phyloP scores from a whole-genome alignment of 1,140 invertebrate genomes.

The Procambarus virginalis region DNA sequence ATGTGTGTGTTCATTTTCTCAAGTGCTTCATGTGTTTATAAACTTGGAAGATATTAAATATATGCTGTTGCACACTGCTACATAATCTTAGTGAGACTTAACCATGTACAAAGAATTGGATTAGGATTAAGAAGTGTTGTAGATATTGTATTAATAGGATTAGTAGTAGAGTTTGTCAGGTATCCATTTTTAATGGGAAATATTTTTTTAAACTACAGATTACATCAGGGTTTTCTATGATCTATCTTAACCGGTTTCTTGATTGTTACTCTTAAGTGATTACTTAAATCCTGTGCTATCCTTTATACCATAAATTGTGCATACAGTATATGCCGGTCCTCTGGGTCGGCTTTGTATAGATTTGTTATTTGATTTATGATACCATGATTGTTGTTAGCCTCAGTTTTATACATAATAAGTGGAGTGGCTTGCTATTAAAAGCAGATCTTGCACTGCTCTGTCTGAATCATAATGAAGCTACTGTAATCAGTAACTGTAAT shows the following conservation, averaged over 20 bases:
- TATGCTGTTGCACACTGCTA: not conserved
- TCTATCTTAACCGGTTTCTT: not conserved
- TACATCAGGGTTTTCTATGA: slow-evolving; percentile 10
- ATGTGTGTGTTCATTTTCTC: not conserved
- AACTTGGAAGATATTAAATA: not conserved
- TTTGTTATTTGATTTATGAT: not conserved
- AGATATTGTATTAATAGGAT: slow-evolving; percentile 7
- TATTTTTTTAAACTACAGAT: slow-evolving; percentile 15
- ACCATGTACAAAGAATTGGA: slow-evolving; percentile 5
- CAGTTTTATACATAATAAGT: slow-evolving; percentile 5
- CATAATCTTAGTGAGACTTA: not conserved
- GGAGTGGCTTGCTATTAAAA: slow-evolving; percentile 10
- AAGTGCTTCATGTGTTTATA: not conserved
- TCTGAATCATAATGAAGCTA: not conserved
- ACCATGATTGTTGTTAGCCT: slow-evolving; percentile 1
- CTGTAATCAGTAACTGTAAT: not conserved
- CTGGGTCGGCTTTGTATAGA: not conserved
- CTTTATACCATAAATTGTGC: not conserved
- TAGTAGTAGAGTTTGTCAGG: slow-evolving; percentile 1
- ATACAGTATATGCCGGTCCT: not conserved
- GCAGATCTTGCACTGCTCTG: slow-evolving; percentile 2
- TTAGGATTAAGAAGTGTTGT: slow-evolving; percentile 7
- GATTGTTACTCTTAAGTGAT: not conserved
- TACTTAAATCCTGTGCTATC: not conserved
- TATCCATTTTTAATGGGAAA: slow-evolving; percentile 19